Conservation (phyloP, 2,888 invertebrate species). For the Lepidonotus clava region DNA sequence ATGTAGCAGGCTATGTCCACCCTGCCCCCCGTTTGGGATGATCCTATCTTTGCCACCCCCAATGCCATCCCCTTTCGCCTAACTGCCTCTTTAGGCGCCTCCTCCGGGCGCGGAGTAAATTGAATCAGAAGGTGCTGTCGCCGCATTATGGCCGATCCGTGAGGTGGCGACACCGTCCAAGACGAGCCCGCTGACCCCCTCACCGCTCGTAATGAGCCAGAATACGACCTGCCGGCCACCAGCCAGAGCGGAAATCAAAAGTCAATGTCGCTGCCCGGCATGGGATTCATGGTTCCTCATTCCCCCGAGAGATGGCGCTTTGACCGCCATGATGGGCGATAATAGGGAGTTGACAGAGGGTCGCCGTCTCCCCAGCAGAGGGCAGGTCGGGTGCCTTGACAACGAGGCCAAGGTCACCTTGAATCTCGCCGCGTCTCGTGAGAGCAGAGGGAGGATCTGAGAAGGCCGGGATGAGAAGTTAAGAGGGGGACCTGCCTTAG, state of each 20-base stretch:
- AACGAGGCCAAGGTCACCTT: constrained; percentile 14
- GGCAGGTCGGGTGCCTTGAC: background rate
- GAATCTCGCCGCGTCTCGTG: background rate
- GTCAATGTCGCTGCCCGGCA: constrained; percentile 38
- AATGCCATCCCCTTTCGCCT: constrained; percentile 49
- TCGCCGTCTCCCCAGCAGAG: background rate
- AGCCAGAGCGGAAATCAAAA: constrained; percentile 44
- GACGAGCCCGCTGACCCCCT: background rate
- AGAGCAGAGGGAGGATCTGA: background rate
- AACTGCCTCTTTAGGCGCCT: constrained; percentile 45
- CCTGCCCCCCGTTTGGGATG: background rate
- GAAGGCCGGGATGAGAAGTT: background rate
- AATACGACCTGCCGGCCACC: constrained; percentile 44
- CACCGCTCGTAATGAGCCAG: constrained; percentile 22
- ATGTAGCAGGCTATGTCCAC: background rate
- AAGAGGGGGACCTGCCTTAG: background rate
- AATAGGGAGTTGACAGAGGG: constrained; percentile 52
- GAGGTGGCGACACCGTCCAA: constrained; percentile 20
- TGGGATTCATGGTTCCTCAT: constrained; percentile 28
- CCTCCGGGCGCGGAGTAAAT: background rate
- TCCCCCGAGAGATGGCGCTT: constrained; percentile 33
- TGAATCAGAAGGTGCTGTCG: constrained; percentile 28
- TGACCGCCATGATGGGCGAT: constrained; percentile 42
- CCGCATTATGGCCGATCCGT: background rate
- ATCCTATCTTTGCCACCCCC: background rate